Conservation (phyloP, 1,140 invertebrate genomes). For the Lycorma delicatula region DNA sequence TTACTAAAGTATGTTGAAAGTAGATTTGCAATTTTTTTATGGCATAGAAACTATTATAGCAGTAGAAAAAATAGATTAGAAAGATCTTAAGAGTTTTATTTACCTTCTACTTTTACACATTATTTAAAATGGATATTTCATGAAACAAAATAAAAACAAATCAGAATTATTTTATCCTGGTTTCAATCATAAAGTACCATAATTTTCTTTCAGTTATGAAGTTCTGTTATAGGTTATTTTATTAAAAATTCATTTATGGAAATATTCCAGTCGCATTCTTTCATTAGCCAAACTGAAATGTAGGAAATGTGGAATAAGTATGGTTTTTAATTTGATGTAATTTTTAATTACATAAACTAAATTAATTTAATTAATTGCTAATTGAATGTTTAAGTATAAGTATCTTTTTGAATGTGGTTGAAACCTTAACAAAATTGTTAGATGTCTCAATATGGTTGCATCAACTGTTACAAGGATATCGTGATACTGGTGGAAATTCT, state of each 20-base stretch:
- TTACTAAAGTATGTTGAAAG: too few relatives aligned
- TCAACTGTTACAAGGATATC: conserved; percentile 91
- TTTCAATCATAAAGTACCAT: too few relatives aligned
- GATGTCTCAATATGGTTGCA: conserved; percentile 99
- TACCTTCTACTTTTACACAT: too few relatives aligned
- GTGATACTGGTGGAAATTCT: conserved; percentile 70
- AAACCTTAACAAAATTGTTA: conserved; percentile 37
- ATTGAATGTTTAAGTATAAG: background rate
- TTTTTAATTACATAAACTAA: background rate
- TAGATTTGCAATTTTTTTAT: too few relatives aligned
- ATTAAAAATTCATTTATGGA: conserved; percentile 1
- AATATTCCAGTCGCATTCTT: conserved; percentile 6
- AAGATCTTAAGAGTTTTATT: too few relatives aligned
- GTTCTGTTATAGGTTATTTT: too few relatives aligned
- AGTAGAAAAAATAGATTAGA: too few relatives aligned
- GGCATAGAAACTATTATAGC: too few relatives aligned
- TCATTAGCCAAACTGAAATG: background rate
- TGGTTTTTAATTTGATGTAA: background rate
- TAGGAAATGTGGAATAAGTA: background rate
- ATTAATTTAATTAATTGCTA: background rate
- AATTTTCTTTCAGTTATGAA: too few relatives aligned
- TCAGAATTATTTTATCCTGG: too few relatives aligned
- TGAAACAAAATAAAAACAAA: too few relatives aligned
- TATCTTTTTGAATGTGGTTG: background rate
- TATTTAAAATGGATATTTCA: too few relatives aligned